These are phyloP conservation scores for Pseudococcus longispinus DNA, from an alignment of 2,888 invertebrate species.

Conservation along the genomic window DNA sequence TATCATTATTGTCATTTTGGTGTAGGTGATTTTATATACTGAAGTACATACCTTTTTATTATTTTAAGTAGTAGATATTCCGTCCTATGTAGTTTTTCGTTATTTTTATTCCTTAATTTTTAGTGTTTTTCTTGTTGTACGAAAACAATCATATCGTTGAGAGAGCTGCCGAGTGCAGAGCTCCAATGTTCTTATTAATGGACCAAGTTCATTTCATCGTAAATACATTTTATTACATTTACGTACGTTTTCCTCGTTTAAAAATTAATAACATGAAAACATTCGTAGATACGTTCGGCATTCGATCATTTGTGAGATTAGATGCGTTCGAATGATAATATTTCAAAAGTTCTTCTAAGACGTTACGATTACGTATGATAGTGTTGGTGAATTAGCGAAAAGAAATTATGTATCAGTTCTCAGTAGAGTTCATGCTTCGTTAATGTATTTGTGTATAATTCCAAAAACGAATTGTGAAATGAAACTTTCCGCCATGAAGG, in stretches of 20 bases:
- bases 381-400: background rate
- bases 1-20: conserved; percentile 28
- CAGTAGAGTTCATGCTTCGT: background rate
- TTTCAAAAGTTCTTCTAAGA: too few species aligned
- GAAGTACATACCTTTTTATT: background rate
- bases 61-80: conserved; percentile 30
- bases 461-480: background rate
- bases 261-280: too few species aligned
- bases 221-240: conserved; percentile 6
- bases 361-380: background rate
- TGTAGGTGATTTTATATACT: conserved; percentile 17
- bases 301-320: background rate
- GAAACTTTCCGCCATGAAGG: background rate
- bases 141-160: background rate
- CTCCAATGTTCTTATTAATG: background rate
- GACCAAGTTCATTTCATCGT: background rate
- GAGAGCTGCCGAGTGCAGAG: background rate
- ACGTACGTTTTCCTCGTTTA: background rate
- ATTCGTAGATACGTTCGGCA: background rate
- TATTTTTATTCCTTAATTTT: background rate
- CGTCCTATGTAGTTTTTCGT: conserved; percentile 9
- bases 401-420: background rate
- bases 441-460: background rate
- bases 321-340: background rate
- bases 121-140: background rate